Conservation (phyloP, 2,113 vertebrate species). For the Triplophysa rosa region DNA sequence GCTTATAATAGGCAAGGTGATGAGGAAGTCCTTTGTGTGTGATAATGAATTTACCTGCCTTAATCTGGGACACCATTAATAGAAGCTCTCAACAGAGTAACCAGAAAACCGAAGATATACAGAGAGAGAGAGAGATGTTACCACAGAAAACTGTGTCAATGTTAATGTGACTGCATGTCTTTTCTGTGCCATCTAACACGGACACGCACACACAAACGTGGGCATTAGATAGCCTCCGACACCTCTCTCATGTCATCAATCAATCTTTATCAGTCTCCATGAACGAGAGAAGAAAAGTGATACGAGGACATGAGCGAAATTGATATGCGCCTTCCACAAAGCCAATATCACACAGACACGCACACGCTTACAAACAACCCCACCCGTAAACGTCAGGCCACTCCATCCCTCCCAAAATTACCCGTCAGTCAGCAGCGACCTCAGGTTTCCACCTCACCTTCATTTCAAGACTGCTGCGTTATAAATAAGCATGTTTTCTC, state of each 20-base stretch:
- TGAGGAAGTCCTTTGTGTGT: conserved; percentile 32
- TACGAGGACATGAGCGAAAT: conserved; percentile 37
- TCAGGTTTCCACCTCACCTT: conserved; percentile 22
- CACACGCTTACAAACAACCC: background rate
- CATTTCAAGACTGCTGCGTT: conserved; percentile 38
- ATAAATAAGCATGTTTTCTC: conserved; percentile 38
- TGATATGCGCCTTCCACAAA: conserved; percentile 36
- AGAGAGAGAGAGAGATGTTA: background rate
- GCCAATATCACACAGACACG: conserved; percentile 24
- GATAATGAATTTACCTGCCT: conserved; percentile 33
- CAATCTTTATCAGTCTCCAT: conserved; percentile 54
- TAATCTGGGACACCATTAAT: conserved; percentile 33
- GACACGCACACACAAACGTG: background rate
- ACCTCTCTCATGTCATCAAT: conserved; percentile 46
- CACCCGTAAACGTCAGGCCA: background rate
- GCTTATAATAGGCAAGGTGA: conserved; percentile 10
- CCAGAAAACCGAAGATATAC: conserved; percentile 3
- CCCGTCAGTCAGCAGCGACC: conserved; percentile 39
- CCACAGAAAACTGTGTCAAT: background rate
- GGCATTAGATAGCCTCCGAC: background rate
- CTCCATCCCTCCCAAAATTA: conserved; percentile 36
- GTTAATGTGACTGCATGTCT: conserved; percentile 11
- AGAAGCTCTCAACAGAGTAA: conserved; percentile 1
- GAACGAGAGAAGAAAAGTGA: conserved; percentile 31
- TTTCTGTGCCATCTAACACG: background rate